Percentiles rank a stretch among this genome's conserved stretches.
Evolutionary conservation across 2,797 vertebrate species (phyloP).

Genomic region (Ptychobarbus kaznakovi): DNA sequence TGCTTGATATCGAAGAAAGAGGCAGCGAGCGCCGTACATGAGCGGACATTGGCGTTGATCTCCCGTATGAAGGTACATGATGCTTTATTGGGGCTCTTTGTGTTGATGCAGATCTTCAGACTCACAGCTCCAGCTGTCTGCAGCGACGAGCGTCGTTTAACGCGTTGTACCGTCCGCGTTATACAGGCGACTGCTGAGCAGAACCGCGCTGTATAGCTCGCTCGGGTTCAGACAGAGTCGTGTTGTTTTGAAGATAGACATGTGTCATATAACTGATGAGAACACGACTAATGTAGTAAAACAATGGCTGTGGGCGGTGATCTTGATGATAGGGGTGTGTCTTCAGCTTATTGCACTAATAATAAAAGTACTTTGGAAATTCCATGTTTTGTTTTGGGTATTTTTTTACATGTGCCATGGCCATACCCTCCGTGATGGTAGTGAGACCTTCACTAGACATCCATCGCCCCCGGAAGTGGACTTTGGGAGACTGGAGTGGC

Average conservation of each 20-base stretch:
- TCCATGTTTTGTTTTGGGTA: not conserved
- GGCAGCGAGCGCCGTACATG: conserved; percentile 24
- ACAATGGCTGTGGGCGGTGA: not conserved
- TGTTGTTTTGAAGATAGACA: not conserved
- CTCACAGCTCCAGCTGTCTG: not conserved
- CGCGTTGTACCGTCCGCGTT: no score
- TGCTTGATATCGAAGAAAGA: conserved; percentile 8
- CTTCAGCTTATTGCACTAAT: not conserved
- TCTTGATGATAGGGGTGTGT: conserved; percentile 31
- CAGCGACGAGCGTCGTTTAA: not conserved
- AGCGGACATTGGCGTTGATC: conserved; percentile 11
- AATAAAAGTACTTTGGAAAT: not conserved
- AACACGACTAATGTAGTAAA: not conserved
- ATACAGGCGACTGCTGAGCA: not conserved
- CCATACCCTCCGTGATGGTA: not conserved
- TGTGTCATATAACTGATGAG: not conserved
- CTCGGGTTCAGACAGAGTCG: not conserved
- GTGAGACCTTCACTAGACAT: no score
- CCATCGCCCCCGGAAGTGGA: no score
- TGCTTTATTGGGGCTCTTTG: conserved; percentile 32
- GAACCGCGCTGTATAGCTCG: not conserved
- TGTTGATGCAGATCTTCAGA: conserved; percentile 28
- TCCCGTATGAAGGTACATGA: conserved; percentile 55
- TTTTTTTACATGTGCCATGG: not conserved
- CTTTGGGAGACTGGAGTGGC: no score